Percentiles rank a stretch among this genome's conserved stretches.
Evolutionary conservation across 2,797 vertebrate genomes (phyloP).

Genomic region (Hafferia zeledoni): DNA sequence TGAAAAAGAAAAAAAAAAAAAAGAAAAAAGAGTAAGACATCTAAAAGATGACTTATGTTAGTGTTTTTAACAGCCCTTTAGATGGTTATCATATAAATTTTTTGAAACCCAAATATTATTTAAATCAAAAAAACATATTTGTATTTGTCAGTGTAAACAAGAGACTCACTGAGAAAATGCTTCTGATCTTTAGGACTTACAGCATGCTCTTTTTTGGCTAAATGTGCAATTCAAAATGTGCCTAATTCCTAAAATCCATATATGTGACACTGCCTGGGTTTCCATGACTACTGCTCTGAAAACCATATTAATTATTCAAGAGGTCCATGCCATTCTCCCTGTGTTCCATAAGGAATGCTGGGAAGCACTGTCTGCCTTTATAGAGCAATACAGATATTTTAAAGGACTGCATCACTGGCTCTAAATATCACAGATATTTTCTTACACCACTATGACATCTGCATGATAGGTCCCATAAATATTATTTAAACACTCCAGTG

Average conservation of each 20-base stretch:
- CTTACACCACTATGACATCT: slow-evolving; percentile 44
- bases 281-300: slow-evolving; percentile 82
- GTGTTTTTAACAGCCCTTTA: not conserved
- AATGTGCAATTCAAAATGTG: slow-evolving; percentile 75
- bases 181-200: slow-evolving; percentile 60
- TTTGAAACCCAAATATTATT: not conserved
- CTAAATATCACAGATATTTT: slow-evolving; percentile 66
- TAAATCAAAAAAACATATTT: not conserved
- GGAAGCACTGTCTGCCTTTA: slow-evolving; percentile 71
- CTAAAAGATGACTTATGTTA: slow-evolving; percentile 18
- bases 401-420: slow-evolving; percentile 58
- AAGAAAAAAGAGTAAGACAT: not conserved
- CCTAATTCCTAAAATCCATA: slow-evolving; percentile 80
- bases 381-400: slow-evolving; percentile 70
- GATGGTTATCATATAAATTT: not conserved
- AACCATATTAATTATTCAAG: slow-evolving; percentile 84
- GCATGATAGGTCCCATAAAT: slow-evolving; percentile 44
- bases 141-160: slow-evolving; percentile 44
- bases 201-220: slow-evolving; percentile 63
- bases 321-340: slow-evolving; percentile 76
- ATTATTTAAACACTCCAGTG: slow-evolving; percentile 62
- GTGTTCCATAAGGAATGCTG: slow-evolving; percentile 75
- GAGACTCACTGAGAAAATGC: slow-evolving; percentile 35
- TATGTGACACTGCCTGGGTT: slow-evolving; percentile 78
- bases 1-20: not conserved